These are phyloP conservation scores for Passerculus sandwichensis DNA, from an alignment of 2,797 vertebrate genomes.

Conservation along the genomic window DNA sequence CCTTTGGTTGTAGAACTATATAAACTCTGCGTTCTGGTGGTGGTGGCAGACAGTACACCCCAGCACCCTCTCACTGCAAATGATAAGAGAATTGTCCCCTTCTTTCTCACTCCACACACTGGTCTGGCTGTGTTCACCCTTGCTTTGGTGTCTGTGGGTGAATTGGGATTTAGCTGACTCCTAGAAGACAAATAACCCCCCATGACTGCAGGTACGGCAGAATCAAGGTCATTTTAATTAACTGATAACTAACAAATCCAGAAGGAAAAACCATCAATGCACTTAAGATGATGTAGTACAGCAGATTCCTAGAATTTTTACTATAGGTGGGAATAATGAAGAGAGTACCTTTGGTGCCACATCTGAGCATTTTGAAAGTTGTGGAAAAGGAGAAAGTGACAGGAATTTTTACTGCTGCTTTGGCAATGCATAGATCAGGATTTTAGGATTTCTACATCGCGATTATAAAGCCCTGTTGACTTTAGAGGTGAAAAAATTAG, in stretches of 20 bases:
- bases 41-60: neutral
- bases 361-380: neutral
- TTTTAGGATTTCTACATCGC: neutral
- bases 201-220: neutral
- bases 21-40: neutral
- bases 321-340: neutral
- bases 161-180: neutral
- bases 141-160: neutral
- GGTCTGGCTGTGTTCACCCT: neutral
- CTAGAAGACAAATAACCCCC: neutral
- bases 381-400: neutral
- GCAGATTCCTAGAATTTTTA: neutral
- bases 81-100: neutral
- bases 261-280: neutral
- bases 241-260: neutral
- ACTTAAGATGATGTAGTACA: neutral
- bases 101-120: neutral
- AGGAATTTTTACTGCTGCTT: neutral
- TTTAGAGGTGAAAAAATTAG: neutral
- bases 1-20: neutral
- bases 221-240: neutral
- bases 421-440: neutral
- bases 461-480: neutral
- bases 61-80: fast-evolving
- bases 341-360: neutral